These are phyloP conservation scores for Chiroxiphia lanceolata DNA, from an alignment of 2,797 vertebrate species.

Conservation along the genomic window DNA sequence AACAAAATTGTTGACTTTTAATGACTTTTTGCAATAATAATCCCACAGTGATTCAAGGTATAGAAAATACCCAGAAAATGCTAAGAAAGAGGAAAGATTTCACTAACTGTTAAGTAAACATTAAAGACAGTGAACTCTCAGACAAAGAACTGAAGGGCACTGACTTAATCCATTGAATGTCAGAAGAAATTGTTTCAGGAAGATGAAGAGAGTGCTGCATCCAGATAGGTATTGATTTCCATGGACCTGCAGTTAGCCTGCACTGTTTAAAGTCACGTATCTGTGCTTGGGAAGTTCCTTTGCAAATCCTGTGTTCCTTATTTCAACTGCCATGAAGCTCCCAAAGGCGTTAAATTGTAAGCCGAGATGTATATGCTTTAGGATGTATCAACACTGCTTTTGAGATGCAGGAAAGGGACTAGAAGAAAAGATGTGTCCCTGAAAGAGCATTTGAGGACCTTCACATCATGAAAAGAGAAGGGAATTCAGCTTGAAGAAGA, in stretches of 20 bases:
- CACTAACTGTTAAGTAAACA: not conserved
- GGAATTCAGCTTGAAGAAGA: not conserved
- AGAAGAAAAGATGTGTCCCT: not conserved
- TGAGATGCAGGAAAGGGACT: not conserved
- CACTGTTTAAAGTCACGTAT: not conserved
- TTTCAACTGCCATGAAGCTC: not conserved
- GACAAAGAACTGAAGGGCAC: not conserved
- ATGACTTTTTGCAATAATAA: not conserved
- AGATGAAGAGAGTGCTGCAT: not conserved
- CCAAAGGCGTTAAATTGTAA: not conserved
- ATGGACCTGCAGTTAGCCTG: not conserved
- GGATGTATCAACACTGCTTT: not conserved
- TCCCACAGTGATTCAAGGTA: not conserved
- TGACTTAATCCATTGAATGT: not conserved
- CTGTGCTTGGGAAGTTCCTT: not conserved
- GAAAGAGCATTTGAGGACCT: not conserved
- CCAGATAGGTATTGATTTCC: not conserved
- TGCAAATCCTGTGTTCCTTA: not conserved
- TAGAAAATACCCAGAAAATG: not conserved
- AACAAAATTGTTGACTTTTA: not conserved
- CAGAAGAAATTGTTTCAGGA: not conserved
- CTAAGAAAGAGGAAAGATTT: not conserved
- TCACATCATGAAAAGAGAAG: not conserved
- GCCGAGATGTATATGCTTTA: not conserved
- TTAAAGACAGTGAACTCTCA: not conserved